A percentile compares a stretch with the other conserved stretches of the same genome.
These are phyloP conservation scores for Caenorhabditis virilis DNA, from an alignment of 2,888 invertebrate genomes.

Conservation along the genomic window DNA sequence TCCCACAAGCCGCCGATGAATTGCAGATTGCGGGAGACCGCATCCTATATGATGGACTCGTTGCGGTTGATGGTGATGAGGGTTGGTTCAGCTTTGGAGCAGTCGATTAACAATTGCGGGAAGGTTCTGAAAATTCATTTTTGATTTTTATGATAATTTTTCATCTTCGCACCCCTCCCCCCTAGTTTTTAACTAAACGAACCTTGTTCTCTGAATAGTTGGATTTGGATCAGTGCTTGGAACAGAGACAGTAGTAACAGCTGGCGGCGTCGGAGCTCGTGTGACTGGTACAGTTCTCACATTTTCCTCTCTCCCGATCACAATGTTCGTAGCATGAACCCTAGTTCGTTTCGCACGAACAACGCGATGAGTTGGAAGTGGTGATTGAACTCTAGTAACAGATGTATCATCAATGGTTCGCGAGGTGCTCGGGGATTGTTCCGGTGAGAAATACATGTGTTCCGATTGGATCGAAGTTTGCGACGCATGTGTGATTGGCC, in stretches of 20 bases:
- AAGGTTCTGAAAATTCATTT: slow-evolving; percentile 7
- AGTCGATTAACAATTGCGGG: slow-evolving; percentile 44
- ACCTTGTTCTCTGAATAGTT: too few relatives aligned
- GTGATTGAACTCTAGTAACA: slow-evolving; percentile 1
- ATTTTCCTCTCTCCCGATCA: neutral
- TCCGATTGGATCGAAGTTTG: slow-evolving; percentile 19
- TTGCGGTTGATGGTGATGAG: slow-evolving; percentile 33
- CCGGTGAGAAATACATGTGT: slow-evolving; percentile 24
- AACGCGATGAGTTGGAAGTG: neutral
- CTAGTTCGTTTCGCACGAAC: too few relatives aligned
- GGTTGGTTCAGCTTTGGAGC: slow-evolving; percentile 46
- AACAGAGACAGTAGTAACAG: too few relatives aligned
- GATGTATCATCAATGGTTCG: neutral
- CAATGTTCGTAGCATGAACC: neutral
- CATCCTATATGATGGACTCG: slow-evolving; percentile 41
- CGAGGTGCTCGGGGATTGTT: slow-evolving; percentile 11
- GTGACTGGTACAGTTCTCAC: neutral
- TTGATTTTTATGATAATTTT: too few relatives aligned
- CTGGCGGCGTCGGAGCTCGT: too few relatives aligned
- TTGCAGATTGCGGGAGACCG: slow-evolving; percentile 13
- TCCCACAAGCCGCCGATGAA: slow-evolving; percentile 31
- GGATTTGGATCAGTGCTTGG: too few relatives aligned
- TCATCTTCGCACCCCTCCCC: too few relatives aligned
- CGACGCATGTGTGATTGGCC: slow-evolving; percentile 17
- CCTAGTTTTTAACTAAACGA: too few relatives aligned